phyloP scores from a whole-genome alignment of 2,888 invertebrate species.

The Acleris holmiana region DNA sequence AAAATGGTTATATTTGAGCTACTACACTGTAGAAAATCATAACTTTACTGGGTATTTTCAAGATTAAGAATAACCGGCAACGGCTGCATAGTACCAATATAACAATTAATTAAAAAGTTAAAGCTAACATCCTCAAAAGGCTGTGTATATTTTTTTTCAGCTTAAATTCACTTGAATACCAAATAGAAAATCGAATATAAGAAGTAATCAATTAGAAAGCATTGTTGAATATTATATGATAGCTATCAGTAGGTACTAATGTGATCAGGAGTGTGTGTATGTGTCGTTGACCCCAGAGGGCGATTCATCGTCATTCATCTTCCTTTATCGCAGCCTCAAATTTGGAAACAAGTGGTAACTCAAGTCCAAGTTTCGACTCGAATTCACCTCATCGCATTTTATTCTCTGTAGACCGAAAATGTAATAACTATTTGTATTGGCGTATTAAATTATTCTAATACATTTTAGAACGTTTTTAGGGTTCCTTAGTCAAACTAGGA shows the following conservation, averaged over 20 bases:
- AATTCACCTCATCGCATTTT: not conserved
- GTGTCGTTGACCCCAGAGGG: conserved; percentile 28
- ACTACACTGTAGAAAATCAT: no score
- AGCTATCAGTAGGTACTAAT: conserved; percentile 33
- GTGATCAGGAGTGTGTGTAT: conserved; percentile 25
- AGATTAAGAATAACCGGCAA: no score
- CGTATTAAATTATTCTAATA: not conserved
- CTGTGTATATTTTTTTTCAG: no score
- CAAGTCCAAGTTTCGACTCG: conserved; percentile 9
- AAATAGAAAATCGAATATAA: no score
- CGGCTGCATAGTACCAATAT: no score
- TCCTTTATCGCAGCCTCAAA: conserved; percentile 31
- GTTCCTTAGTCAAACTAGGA: no score
- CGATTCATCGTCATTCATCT: conserved; percentile 38
- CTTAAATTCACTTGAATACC: no score
- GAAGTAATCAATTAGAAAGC: conserved; percentile 11
- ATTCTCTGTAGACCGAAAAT: not conserved
- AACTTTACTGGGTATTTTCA: no score
- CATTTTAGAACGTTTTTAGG: no score
- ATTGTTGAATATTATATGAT: conserved; percentile 30
- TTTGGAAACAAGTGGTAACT: conserved; percentile 19
- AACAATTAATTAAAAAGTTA: no score
- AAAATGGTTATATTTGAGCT: no score
- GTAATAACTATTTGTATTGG: not conserved
- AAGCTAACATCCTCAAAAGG: no score